Base-by-base conservation (phyloP, 2,797 vertebrate species). In the Coranthus polyacanthus region DNA sequence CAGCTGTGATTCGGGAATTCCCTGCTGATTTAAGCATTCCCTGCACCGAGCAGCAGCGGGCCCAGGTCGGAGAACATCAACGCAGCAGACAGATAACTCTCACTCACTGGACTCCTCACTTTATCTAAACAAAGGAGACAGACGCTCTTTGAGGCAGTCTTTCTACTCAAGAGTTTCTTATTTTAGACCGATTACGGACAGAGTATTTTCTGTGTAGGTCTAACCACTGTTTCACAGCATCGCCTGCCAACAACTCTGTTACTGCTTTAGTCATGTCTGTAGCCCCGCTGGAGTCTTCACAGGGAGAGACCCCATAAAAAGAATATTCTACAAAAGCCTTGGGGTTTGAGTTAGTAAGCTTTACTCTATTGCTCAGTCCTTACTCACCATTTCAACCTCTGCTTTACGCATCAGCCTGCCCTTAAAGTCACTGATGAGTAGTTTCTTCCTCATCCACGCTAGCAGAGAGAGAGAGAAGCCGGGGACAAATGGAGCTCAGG, bases 1-100 rank as follows among this genome's bases (percentile, higher is more conserved):
- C 91, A 93, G 91, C 92, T 92, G 92, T 57, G 82, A 78, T 73
- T 82, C 3, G 62, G 92, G 88, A 93, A 88, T 91, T 78, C 91
- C 91, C 89, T 68, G 57, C 64, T 79, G 85, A 79, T 80, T 89
- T 77, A 62, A 85, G 76, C 69, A 68, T 89, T 91, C 81, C 78
- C 68, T 61, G 60, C 17, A 10, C 66, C 20, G 58, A 69, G 45
- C 66, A 21, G n/a, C n/a, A n/a, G n/a, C n/a, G n/a, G 78, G 69
- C 72, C 78, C 80, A 75, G 67, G 85, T 82, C 74, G 46, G 41
- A 54, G 76, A 52, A 56, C 55, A 75, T 72, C 61, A 63, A 57
- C 68, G 67, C 53, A 62, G 34, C 66, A 64, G 54, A 75, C 69
- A 87, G 84, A 90, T 88, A 86, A 87, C 73, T 62, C 79, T 68